These are phyloP conservation scores for Sarcophaga carnaria DNA, from an alignment of 2,888 invertebrate species.

Conservation along the genomic window DNA sequence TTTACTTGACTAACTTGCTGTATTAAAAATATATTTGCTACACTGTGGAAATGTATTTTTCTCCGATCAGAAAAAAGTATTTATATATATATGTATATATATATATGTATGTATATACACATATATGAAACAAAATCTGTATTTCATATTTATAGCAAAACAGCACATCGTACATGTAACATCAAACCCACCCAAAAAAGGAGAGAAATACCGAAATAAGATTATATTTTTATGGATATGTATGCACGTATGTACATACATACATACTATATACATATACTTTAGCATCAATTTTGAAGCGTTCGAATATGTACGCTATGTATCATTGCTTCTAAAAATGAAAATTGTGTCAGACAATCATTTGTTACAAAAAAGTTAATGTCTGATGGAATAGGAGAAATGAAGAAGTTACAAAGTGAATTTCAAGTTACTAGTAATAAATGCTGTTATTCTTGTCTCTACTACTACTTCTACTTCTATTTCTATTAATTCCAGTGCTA, in stretches of 20 bases:
- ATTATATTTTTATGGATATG: not conserved
- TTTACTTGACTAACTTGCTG: too few species aligned
- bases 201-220: not conserved
- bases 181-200: not conserved
- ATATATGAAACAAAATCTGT: too few species aligned
- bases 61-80: too few species aligned
- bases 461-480: too few species aligned
- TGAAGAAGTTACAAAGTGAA: not conserved
- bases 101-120: too few species aligned
- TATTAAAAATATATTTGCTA: too few species aligned
- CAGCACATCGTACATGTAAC: not conserved
- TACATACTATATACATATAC: not conserved
- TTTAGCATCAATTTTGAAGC: not conserved
- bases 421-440: too few species aligned
- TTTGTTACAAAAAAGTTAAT: not conserved
- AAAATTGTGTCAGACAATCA: constrained; percentile 63
- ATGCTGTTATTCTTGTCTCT: too few species aligned
- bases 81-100: too few species aligned
- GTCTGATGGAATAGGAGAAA: not conserved
- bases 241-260: not conserved
- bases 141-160: too few species aligned
- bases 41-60: too few species aligned
- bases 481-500: too few species aligned
- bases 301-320: not conserved
- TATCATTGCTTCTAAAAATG: constrained; percentile 43